Evolutionary conservation across 2,888 invertebrate genomes (phyloP), one percentile per base, ranked within the genome.

Genomic region (Physocephala rufipes): DNA sequence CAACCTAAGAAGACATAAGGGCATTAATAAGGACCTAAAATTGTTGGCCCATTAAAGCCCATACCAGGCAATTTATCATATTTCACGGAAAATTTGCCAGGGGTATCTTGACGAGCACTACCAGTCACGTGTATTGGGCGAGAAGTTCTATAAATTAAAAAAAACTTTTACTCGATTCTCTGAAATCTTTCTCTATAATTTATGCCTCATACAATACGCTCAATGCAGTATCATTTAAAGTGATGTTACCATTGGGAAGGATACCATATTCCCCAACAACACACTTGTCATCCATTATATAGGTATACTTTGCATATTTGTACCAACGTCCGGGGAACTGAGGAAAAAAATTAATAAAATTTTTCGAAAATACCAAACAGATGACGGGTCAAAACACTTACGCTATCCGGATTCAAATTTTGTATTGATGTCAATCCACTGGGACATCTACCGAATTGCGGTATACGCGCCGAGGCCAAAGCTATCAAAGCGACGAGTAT

Each of bases 301-400:
- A 90, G 79, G 92, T 92, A 82, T 92, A 93, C 77, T 91, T 89
- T 81, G 91, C 90, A 15, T 89, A 89, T 84, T 93, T 93, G 81
- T 90, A 93, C 93, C 93, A 93, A 80, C 88, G 89, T 43, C 93
- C 93, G 73, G 91, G 78, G 79, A 91, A 92, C 91, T 92, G 72
- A 74, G n/a, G n/a, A 75, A n/a, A 66, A 15, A 62, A 49, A 69
- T n/a, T n/a, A 30, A 59, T 26, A 58, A 49, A 26, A 49, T 30
- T 9, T 21, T 12, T 21, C 53, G 21, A 21, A 1, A n/a, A 9
- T 36, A 9, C 9, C 36, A 36, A 9, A 36, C 36, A 7, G 9
- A 36, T 4, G 36, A 36, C 36, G 36, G 13, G 5, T 13, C 65
- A 21, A 24, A 49, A 13, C 58, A 72, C 74, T 78, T 74, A 77